Percentiles rank a stretch among this genome's conserved stretches.
phyloP scores from a whole-genome alignment of 2,797 vertebrate genomes.

The Serranus cabrilla region DNA sequence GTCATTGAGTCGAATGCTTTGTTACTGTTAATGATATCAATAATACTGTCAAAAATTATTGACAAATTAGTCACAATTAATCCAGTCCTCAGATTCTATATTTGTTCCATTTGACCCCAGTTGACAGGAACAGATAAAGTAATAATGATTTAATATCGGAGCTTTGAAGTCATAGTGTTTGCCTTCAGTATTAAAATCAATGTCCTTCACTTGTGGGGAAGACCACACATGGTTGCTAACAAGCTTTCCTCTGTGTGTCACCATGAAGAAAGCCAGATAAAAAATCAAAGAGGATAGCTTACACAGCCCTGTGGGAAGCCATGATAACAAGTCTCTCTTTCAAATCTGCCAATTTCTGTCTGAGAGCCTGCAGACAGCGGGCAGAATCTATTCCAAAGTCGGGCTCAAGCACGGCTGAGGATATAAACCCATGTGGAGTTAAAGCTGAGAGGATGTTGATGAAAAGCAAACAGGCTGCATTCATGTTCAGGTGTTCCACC shows the following conservation, averaged over 20 bases:
- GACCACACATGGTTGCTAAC: not conserved
- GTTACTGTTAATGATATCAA: not conserved
- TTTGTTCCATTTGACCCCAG: not conserved
- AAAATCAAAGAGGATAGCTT: conserved; percentile 17
- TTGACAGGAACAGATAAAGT: not conserved
- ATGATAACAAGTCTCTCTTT: conserved; percentile 10
- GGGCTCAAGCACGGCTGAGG: conserved; percentile 12
- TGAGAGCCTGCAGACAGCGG: conserved; percentile 14
- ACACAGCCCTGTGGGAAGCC: conserved; percentile 8
- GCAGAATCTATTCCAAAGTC: conserved; percentile 23
- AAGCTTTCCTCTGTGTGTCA: not conserved
- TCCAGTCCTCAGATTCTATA: not conserved
- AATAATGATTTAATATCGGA: conserved; percentile 3
- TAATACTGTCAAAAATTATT: not conserved
- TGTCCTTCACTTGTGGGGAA: not conserved
- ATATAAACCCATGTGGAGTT: conserved; percentile 10
- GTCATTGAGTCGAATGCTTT: not conserved
- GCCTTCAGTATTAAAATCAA: not conserved
- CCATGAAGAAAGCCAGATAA: conserved; percentile 3
- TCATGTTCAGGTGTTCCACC: not conserved
- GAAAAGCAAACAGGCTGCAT: not conserved
- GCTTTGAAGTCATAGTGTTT: not conserved
- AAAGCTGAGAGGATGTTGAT: not conserved
- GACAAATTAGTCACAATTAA: not conserved
- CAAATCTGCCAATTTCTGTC: conserved; percentile 4